Base-by-base conservation (phyloP, 2,888 invertebrate species). In the Drosophila formosana region DNA sequence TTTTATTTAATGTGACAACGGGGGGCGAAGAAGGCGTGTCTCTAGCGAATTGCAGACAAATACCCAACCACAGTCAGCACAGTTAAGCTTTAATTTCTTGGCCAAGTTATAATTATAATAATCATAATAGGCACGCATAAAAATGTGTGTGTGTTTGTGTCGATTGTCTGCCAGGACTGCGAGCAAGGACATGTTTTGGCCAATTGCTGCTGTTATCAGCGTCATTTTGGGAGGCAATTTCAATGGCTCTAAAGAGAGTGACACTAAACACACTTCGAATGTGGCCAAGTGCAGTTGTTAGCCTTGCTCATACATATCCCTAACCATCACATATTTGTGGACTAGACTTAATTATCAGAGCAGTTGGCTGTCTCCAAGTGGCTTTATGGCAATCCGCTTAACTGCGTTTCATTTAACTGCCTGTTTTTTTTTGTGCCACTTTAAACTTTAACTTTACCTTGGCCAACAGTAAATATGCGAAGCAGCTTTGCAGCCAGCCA, bases 141-240 rank as follows among this genome's bases (percentile, higher is more conserved):
- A 7, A 7, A 41, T 18, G 13, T 3, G 6, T 13, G 13, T 39
- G 3, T 5, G 9, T 37, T n/a, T n/a, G 8, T 55, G 53, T 41
- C 26, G 32, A 9, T n/a, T 41, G 26, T 61, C 62, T 57, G 50
- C 57, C 18, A 18, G 18, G 18, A 18, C 18, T 18, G 65, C 63
- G 56, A 60, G 55, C 60, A 61, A 41, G 53, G 30, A 63, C 56
- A 67, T 60, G 66, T 45, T 39, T 52, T 18, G 18, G 18, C 1
- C 18, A 18, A 18, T 18, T 74, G 72, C 70, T 74, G 71, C 75
- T 73, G 67, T 76, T 75, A 75, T 75, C 69, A 69, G 45, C 75
- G 57, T 50, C 63, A 80, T 89, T 78, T 76, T 69, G 63, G 66
- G 7, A 6, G 67, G 64, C 78, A 83, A 71, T 80, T 89, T 83